Base-by-base conservation (phyloP, 2,113 vertebrate species). In the Rhagologus leucostigma region DNA sequence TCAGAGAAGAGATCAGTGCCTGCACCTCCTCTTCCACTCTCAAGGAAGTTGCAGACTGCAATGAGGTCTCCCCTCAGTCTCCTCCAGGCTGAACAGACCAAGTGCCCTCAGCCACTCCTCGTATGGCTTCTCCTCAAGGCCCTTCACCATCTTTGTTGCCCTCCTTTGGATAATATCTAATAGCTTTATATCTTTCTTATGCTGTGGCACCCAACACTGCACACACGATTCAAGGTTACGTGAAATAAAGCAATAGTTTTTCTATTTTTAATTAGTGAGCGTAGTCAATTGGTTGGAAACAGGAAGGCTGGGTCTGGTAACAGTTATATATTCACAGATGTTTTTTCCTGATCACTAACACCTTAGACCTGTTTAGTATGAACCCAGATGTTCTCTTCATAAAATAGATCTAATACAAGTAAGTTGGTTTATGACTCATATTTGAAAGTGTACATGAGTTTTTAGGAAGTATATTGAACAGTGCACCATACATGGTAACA, bases 101-200 rank as follows among this genome's bases (percentile, higher is more conserved):
- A 46, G 32, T 46, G 32, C 18, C 32, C 32, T n/a, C 42, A 67
- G 42, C 11, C 13, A 4, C 4, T 50, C 17, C 37, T 42, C 26
- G 57, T 4, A 9, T 0, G 0, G 11, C 21, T 35, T 42, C 62
- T 20, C 35, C 42, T 59, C 33, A 22, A 59, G 32, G 9, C 9
- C 21, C 53, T 35, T 44, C 71, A 37, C 9, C 17, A 15, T 27
- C 16, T 77, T 68, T 44, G 11, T 13, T 44, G 14, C 26, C 17
- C 15, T 68, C 37, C 33, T 77, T 52, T 37, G 37, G 44, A 33
- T 17, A 11, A 5, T 50, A 5, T 50, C 26, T 32, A 50, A 50
- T 26, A 30, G 11, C 16, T 67, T 67, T 17, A 21, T 35, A 15
- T 32, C 9, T 57, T 82, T 70, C 37, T 63, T 52, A 18, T 23